A percentile compares a stretch with the other conserved stretches of the same genome.
phyloP scores from a whole-genome alignment of 1,140 invertebrate species.

The Zaprionus kolodkinae region DNA sequence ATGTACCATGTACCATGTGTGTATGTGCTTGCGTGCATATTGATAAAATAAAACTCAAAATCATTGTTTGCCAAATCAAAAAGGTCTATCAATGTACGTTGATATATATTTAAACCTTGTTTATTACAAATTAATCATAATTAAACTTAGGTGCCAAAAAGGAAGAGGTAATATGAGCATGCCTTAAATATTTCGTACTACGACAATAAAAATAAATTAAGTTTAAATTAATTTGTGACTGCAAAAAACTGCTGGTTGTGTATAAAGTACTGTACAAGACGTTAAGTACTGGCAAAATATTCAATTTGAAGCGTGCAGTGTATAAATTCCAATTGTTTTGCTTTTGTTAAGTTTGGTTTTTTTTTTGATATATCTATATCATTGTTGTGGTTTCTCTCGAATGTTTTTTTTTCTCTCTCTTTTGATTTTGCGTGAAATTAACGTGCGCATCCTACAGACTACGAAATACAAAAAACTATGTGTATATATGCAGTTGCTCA shows the following conservation, averaged over 20 bases:
- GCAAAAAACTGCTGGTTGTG: slow-evolving; percentile 26
- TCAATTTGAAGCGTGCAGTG: slow-evolving; percentile 34
- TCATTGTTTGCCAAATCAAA: slow-evolving; percentile 15
- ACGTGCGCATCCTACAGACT: slow-evolving; percentile 61
- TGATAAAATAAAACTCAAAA: slow-evolving; percentile 38
- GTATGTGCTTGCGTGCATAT: slow-evolving; percentile 2
- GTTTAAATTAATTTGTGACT: slow-evolving; percentile 55
- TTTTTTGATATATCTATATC: slow-evolving; percentile 53
- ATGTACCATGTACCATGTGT: slow-evolving; percentile 42
- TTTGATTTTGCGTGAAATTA: slow-evolving; percentile 54
- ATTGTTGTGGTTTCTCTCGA: neutral
- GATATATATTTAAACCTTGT: slow-evolving; percentile 45
- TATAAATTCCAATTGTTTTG: slow-evolving; percentile 7
- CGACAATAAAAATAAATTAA: slow-evolving; percentile 67
- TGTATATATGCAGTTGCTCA: slow-evolving; percentile 40
- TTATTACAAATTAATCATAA: slow-evolving; percentile 66
- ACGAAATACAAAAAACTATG: slow-evolving; percentile 72
- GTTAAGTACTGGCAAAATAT: slow-evolving; percentile 72
- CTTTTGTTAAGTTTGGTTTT: slow-evolving; percentile 38
- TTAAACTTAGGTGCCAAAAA: slow-evolving; percentile 51
- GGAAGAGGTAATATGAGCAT: slow-evolving; percentile 51
- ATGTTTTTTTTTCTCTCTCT: slow-evolving; percentile 13
- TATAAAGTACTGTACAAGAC: slow-evolving; percentile 34
- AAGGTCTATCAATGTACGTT: neutral
- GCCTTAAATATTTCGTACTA: slow-evolving; percentile 36